Base-by-base conservation (phyloP, 2,113 vertebrate genomes). In the Apteryx mantelli region DNA sequence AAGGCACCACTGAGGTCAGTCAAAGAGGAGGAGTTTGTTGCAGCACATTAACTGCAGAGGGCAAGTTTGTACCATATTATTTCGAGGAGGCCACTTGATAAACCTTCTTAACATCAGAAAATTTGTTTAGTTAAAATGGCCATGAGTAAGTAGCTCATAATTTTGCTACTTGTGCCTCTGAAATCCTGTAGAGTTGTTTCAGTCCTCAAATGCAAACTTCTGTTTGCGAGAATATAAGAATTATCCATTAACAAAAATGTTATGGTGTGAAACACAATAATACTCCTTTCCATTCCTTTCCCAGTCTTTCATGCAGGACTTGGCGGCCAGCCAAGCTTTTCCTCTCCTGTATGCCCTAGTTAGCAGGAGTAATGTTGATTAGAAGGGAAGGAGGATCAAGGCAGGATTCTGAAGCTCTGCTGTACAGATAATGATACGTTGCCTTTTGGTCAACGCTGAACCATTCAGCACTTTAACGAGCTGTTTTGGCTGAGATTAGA, bases 241-340 rank as follows among this genome's bases (percentile, higher is more conserved):
- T 70, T 17, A 8, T 14, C 48, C 52, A 22, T 50, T 8, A 18
- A 21, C 13, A 48, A 13, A 75, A 46, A 21, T 11, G 12, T 18
- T 71, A 8, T 9, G 20, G 24, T 52, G 4, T 4, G 1, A 38
- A 55, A 42, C 15, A 17, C 25, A 19, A 9, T 24, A 11, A 50
- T 4, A 2, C 9, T 56, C 32, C 48, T 82, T 58, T 21, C 46
- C 12, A 5, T 44, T 22, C 4, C 32, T 64, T 56, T 16, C 13
- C 12, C 5, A 2, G 1, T 48, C 42, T 50, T 15, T 34, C 53
- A 44, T 1, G 11, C n/a, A 2, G 5, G 3, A 60, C 1, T 5
- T 52, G 5, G 11, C 48, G 82, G 32, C 46, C 58, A 74, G 66
- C 9, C 22, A 22, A 16, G 38, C 22, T 17, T 82, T 36, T 4